phyloP scores from a whole-genome alignment of 1,140 invertebrate species.

The Stratiolaelaps scimitus region DNA sequence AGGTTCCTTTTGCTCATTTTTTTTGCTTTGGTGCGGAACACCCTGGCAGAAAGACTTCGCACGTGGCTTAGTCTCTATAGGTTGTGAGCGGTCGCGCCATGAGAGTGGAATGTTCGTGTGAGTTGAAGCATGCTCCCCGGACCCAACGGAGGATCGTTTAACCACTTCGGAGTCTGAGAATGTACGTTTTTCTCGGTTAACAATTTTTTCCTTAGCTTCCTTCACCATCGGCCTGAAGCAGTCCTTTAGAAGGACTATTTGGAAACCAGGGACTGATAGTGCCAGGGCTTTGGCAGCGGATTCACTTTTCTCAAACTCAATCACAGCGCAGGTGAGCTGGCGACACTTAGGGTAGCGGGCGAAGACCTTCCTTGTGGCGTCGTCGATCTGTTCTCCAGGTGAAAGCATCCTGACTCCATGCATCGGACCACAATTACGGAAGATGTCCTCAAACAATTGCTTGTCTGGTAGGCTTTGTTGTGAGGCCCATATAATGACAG shows the following conservation, averaged over 20 bases:
- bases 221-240: neutral
- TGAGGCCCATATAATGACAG: slow-evolving; percentile 39
- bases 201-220: slow-evolving; percentile 29
- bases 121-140: slow-evolving; percentile 30
- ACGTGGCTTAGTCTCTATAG: slow-evolving; percentile 73
- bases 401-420: slow-evolving; percentile 32
- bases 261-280: slow-evolving; percentile 40
- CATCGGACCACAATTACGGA: slow-evolving; percentile 34
- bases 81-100: slow-evolving; percentile 46
- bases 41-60: slow-evolving; percentile 68
- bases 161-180: slow-evolving; percentile 23
- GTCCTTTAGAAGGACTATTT: slow-evolving; percentile 29
- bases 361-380: slow-evolving; percentile 32
- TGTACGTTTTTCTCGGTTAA: slow-evolving; percentile 34
- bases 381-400: slow-evolving; percentile 44
- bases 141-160: slow-evolving; percentile 19
- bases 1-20: slow-evolving; percentile 73
- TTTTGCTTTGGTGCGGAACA: slow-evolving; percentile 70
- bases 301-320: slow-evolving; percentile 62
- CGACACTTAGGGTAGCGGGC: slow-evolving; percentile 47
- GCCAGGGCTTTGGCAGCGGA: slow-evolving; percentile 64
- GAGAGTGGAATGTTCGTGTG: slow-evolving; percentile 11
- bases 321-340: slow-evolving; percentile 31
- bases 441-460: slow-evolving; percentile 30
- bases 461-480: slow-evolving; percentile 32